Evolutionary conservation across 2,113 vertebrate genomes (phyloP).

Genomic region (Australoheros scitulus): DNA sequence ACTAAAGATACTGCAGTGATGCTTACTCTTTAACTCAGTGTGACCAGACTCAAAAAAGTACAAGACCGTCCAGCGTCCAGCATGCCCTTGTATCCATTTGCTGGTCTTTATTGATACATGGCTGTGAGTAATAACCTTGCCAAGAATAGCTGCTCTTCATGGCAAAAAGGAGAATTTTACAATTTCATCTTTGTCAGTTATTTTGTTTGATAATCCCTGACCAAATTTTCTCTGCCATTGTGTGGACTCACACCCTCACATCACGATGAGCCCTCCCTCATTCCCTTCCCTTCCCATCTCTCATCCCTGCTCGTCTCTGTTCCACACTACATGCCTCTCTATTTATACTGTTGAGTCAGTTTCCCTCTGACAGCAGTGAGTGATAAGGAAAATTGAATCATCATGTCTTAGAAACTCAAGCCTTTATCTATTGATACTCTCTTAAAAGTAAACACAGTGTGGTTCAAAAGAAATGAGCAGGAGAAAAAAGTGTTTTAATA

Average conservation of each 20-base stretch:
- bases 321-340: conserved; percentile 69
- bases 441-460: conserved; percentile 25
- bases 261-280: conserved; percentile 65
- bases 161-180: conserved; percentile 12
- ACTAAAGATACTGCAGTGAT: not conserved
- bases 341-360: conserved; percentile 75
- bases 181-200: conserved; percentile 22
- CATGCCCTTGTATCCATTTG: not conserved
- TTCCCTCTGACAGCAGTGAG: conserved; percentile 59
- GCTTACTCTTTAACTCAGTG: not conserved
- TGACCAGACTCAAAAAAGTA: not conserved
- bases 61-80: not conserved
- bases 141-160: conserved; percentile 38
- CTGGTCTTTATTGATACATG: conserved; percentile 38
- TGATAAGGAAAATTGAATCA: conserved; percentile 71
- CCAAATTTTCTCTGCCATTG: conserved; percentile 42
- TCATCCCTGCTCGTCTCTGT: conserved; percentile 63
- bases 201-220: conserved; percentile 49
- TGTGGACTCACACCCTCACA: conserved; percentile 68
- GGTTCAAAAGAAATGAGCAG: conserved; percentile 10
- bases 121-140: conserved; percentile 36
- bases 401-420: conserved; percentile 49
- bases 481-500: not conserved
- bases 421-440: conserved; percentile 38
- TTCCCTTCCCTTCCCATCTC: conserved; percentile 60